A percentile compares a stretch with the other conserved stretches of the same genome.
phyloP scores from a whole-genome alignment of 1,140 invertebrate species.

The Yoshiicerus persimilis region DNA sequence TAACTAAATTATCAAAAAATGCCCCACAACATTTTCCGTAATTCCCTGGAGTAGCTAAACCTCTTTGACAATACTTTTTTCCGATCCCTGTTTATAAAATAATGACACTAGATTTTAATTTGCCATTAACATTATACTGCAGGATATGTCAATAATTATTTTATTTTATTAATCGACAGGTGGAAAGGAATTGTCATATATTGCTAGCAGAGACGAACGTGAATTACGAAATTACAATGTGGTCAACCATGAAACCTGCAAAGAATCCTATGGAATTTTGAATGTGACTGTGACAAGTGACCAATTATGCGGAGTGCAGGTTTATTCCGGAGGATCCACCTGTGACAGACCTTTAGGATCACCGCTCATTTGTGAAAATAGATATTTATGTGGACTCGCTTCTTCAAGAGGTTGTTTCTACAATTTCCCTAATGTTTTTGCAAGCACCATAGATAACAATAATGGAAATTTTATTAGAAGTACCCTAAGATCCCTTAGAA shows the following conservation, averaged over 20 bases:
- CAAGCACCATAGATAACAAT: too few relatives aligned
- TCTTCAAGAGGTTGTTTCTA: not conserved
- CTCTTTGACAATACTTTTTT: too few relatives aligned
- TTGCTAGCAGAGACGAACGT: not conserved
- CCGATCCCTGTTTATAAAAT: too few relatives aligned
- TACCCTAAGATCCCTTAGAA: too few relatives aligned
- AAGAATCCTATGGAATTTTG: not conserved
- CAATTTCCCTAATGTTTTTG: not conserved
- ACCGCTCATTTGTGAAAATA: not conserved
- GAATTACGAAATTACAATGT: not conserved
- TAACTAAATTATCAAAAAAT: too few relatives aligned
- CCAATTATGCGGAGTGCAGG: not conserved
- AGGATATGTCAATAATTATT: not conserved
- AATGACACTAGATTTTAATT: too few relatives aligned
- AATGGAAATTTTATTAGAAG: too few relatives aligned
- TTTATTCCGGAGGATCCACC: not conserved
- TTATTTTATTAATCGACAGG: not conserved
- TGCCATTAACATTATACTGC: too few relatives aligned
- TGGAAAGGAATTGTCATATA: not conserved
- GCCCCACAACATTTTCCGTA: too few relatives aligned
- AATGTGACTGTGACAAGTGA: not conserved
- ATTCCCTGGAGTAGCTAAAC: too few relatives aligned
- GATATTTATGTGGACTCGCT: not conserved
- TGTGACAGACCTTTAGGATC: not conserved
- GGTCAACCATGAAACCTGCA: not conserved